A percentile compares a stretch with the other conserved stretches of the same genome.
phyloP scores from a whole-genome alignment of 2,797 vertebrate species.

The Gypaetus barbatus region DNA sequence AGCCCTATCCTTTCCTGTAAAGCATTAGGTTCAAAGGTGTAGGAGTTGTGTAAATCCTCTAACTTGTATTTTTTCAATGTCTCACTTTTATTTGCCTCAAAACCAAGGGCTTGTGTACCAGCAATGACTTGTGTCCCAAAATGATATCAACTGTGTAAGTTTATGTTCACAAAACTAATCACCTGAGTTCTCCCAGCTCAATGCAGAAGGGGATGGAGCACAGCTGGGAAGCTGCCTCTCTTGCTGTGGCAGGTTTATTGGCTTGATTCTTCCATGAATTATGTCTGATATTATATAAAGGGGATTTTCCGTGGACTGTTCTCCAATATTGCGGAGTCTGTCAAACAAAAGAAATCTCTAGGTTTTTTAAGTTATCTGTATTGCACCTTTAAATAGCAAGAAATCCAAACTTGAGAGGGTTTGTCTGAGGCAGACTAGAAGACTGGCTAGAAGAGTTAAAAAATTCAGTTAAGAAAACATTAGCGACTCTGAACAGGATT shows the following conservation, averaged over 20 bases:
- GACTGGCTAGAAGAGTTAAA: background rate
- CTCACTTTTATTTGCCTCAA: slow-evolving; percentile 56
- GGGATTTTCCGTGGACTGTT: slow-evolving; percentile 45
- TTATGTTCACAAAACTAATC: slow-evolving; percentile 37
- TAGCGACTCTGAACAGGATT: background rate
- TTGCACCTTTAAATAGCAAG: background rate
- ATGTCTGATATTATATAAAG: slow-evolving; percentile 40
- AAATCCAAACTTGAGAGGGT: background rate
- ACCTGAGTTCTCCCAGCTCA: background rate
- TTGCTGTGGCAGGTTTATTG: slow-evolving; percentile 38
- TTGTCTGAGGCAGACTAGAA: slow-evolving; percentile 8
- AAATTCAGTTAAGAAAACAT: background rate
- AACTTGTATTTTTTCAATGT: background rate
- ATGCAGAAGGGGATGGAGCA: background rate
- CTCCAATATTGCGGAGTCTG: slow-evolving; percentile 28
- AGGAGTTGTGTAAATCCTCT: slow-evolving; percentile 37
- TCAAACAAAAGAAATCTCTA: slow-evolving; percentile 54
- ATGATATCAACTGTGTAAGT: slow-evolving; percentile 10
- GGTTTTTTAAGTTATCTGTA: slow-evolving; percentile 35
- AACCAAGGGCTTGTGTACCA: slow-evolving; percentile 20
- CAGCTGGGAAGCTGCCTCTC: background rate
- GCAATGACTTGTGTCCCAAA: slow-evolving; percentile 2
- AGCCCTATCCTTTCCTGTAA: background rate
- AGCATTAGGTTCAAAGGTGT: background rate
- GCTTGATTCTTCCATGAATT: slow-evolving; percentile 46